phyloP scores from a whole-genome alignment of 2,888 invertebrate species.

The Tachystola acroxantha region DNA sequence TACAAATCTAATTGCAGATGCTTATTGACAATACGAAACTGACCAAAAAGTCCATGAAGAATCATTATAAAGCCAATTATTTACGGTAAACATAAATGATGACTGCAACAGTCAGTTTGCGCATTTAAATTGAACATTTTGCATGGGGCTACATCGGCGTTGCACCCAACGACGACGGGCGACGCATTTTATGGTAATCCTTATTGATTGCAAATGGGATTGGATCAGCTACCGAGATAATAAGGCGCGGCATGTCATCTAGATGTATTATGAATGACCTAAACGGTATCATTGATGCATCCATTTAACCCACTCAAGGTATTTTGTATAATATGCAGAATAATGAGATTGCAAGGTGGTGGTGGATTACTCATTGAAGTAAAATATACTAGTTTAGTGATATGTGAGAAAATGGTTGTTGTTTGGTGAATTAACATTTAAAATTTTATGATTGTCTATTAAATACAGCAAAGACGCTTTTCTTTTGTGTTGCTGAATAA shows the following conservation, averaged over 20 bases:
- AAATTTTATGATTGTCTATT: no score
- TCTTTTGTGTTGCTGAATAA: no score
- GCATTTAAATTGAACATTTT: constrained; percentile 38
- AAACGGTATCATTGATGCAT: constrained; percentile 23
- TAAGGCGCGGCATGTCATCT: constrained; percentile 35
- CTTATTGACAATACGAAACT: no score
- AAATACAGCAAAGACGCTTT: no score
- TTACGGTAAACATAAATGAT: background rate
- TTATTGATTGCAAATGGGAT: constrained; percentile 70
- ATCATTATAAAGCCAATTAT: no score
- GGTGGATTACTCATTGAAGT: no score
- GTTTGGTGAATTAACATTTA: no score
- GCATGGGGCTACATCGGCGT: constrained; percentile 31
- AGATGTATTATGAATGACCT: constrained; percentile 17
- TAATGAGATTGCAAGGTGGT: no score
- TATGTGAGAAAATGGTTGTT: no score
- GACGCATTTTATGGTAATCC: constrained; percentile 62
- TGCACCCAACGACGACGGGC: constrained; percentile 30
- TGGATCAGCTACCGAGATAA: constrained; percentile 42
- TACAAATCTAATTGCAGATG: no score
- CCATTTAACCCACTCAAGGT: background rate
- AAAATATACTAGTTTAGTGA: no score
- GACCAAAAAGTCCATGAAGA: no score
- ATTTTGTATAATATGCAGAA: background rate
- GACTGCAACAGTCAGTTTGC: constrained; percentile 14